Conservation (phyloP, 2,113 vertebrate species). For the Sterna hirundo region DNA sequence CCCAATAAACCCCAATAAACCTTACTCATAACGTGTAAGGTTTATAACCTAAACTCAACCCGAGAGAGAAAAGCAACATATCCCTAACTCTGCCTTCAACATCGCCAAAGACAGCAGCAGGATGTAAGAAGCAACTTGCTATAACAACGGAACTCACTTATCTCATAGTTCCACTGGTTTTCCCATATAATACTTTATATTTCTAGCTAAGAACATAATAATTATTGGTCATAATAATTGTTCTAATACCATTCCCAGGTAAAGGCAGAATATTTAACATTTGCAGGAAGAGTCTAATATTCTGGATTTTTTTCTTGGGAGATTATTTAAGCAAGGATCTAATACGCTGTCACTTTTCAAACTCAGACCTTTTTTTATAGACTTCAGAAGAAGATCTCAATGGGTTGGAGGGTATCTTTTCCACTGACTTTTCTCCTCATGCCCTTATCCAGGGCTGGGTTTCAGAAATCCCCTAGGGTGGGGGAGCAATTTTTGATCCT, state of each 20-base stretch:
- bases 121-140: not conserved
- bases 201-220: not conserved
- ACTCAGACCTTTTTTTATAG: not conserved
- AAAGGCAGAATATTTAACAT: not conserved
- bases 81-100: not conserved
- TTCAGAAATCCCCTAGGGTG: not conserved
- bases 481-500: not conserved
- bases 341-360: not conserved
- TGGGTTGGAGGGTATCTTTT: not conserved
- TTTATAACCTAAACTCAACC: not conserved
- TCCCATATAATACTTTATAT: not conserved
- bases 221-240: not conserved
- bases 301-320: not conserved
- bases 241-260: not conserved
- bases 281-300: not conserved
- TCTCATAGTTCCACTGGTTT: not conserved
- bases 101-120: not conserved
- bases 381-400: not conserved
- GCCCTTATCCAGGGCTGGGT: not conserved
- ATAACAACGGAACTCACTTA: not conserved
- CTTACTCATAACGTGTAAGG: not conserved
- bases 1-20: not conserved
- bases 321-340: not conserved
- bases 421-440: not conserved
- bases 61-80: not conserved